Conservation (phyloP, 30 jellyfish, hydroid and myxozoan species). For the Hydractinia symbiolongicarpus region DNA sequence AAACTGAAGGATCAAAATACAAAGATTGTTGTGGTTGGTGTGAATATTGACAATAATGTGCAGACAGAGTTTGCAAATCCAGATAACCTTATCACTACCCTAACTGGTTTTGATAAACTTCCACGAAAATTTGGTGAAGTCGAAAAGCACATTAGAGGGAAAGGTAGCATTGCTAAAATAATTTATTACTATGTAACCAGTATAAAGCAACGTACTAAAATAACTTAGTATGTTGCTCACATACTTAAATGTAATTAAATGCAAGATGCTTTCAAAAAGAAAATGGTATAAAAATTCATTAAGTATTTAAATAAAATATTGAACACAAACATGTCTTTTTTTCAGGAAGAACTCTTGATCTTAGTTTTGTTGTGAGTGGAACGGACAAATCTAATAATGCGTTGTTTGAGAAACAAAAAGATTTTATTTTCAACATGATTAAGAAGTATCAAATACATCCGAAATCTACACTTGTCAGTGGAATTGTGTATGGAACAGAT, state of each 20-base stretch:
- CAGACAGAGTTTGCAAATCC: neutral
- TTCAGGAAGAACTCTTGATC: slow-evolving; percentile 4
- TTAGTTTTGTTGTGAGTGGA: slow-evolving; percentile 6
- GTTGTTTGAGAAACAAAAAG: slow-evolving; percentile 37
- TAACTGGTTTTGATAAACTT: neutral
- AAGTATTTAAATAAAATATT: neutral
- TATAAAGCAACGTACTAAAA: no score
- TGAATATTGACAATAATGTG: slow-evolving; percentile 36
- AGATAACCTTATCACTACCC: neutral
- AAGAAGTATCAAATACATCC: slow-evolving; percentile 31
- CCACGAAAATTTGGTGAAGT: neutral
- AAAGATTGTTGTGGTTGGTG: slow-evolving; percentile 44
- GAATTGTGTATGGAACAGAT: slow-evolving; percentile 40
- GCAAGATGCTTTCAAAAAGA: no score
- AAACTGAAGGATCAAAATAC: slow-evolving; percentile 38
- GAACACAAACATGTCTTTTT: neutral
- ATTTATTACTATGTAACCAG: no score
- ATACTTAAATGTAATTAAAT: no score
- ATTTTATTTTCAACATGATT: slow-evolving; percentile 20
- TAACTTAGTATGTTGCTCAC: no score
- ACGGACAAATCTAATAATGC: neutral
- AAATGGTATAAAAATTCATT: neutral
- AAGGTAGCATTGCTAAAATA: neutral
- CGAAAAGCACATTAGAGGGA: neutral
- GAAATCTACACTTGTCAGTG: slow-evolving; percentile 28